Evolutionary conservation across 2,888 invertebrate species (phyloP).

Genomic region (Drosophila percnosoma): DNA sequence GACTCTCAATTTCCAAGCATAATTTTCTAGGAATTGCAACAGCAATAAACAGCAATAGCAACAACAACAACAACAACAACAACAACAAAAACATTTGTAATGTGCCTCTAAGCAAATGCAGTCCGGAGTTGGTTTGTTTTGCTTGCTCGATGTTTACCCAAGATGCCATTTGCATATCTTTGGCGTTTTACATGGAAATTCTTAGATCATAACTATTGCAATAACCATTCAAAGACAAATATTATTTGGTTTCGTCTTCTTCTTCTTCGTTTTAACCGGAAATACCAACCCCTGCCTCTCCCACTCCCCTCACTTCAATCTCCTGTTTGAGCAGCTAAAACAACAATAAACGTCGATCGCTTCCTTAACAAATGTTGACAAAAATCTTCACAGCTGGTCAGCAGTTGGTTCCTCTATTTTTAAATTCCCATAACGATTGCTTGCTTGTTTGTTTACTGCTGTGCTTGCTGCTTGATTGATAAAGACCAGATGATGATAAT

Average conservation of each 20-base stretch:
- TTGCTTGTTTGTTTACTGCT: slow-evolving; percentile 14
- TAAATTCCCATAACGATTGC: slow-evolving; percentile 13
- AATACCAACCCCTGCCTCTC: slow-evolving; percentile 6
- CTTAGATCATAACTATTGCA: slow-evolving; percentile 47
- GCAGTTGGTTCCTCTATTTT: slow-evolving; percentile 26
- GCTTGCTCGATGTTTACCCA: slow-evolving; percentile 43
- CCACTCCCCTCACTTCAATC: neutral
- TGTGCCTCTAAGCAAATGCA: slow-evolving; percentile 48
- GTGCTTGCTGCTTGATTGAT: slow-evolving; percentile 46
- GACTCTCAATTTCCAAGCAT: slow-evolving; percentile 71
- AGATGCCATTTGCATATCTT: slow-evolving; percentile 51
- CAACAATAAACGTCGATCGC: slow-evolving; percentile 31
- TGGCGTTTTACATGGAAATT: slow-evolving; percentile 52
- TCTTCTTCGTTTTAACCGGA: slow-evolving; percentile 26
- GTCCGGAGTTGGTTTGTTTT: slow-evolving; percentile 48
- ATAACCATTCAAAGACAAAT: slow-evolving; percentile 26
- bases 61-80: neutral
- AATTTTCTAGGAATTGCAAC: slow-evolving; percentile 72
- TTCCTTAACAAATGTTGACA: slow-evolving; percentile 55
- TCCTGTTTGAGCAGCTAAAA: slow-evolving; percentile 39
- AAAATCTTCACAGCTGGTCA: slow-evolving; percentile 49
- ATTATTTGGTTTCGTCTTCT: slow-evolving; percentile 10
- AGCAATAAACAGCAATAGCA: slow-evolving; percentile 38
- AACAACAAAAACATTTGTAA: slow-evolving; percentile 27
- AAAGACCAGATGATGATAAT: slow-evolving; percentile 44